Percentiles rank a stretch among this genome's conserved stretches.
These are phyloP conservation scores for Amblyornis subalaris DNA, from an alignment of 2,113 vertebrate genomes.

Conservation along the genomic window DNA sequence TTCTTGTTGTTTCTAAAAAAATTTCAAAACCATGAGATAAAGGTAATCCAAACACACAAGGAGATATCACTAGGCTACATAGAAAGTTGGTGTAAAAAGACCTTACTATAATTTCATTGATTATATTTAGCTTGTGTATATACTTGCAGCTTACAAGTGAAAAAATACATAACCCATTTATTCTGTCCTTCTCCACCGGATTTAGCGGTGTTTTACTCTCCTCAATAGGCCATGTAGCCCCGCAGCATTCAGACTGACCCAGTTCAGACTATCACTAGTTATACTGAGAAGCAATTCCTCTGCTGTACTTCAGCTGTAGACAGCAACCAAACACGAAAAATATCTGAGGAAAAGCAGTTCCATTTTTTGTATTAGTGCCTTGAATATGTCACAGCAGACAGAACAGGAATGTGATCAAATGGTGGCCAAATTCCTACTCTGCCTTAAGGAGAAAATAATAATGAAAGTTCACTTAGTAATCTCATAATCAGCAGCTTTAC, in stretches of 20 bases:
- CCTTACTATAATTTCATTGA: neutral
- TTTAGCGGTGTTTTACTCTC: neutral
- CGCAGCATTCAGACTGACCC: neutral
- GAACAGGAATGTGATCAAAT: neutral
- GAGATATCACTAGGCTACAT: neutral
- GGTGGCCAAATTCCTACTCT: neutral
- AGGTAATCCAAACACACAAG: neutral
- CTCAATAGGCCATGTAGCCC: neutral
- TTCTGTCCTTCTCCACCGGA: neutral
- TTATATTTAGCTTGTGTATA: neutral
- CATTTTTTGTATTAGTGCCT: neutral
- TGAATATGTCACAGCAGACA: neutral
- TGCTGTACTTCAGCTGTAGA: neutral
- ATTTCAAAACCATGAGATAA: neutral
- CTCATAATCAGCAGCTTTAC: neutral
- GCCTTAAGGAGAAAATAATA: neutral
- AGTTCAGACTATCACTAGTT: neutral
- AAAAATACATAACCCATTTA: neutral
- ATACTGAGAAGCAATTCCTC: neutral
- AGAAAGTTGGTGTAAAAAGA: neutral
- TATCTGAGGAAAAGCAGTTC: neutral
- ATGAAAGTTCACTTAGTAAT: neutral
- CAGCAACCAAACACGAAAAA: neutral
- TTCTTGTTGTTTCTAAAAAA: neutral
- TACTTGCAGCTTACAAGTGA: neutral